Base-by-base conservation (phyloP, 1,140 invertebrate genomes). In the Episyrphus balteatus region DNA sequence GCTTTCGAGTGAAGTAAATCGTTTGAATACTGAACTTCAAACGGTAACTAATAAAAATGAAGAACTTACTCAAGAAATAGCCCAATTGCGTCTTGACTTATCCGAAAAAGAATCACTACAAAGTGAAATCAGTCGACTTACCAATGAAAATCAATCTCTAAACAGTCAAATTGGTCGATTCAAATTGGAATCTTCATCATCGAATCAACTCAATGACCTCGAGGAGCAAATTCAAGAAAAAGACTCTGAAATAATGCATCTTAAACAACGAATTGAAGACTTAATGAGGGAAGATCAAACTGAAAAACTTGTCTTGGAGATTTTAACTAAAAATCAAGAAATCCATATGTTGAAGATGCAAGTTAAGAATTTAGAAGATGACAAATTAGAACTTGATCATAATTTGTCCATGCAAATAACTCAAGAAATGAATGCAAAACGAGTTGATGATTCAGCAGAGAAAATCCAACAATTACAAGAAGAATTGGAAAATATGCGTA, bases 211-310 rank as follows among this genome's bases (percentile, higher is more conserved):
- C 21, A 26, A 3, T 26, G 54, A 61, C 30, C 50, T 56, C 15
- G 36, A 51, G 32, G 54, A 61, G 13, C 36, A 53, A 38, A 46
- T 73, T 37, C 51, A 61, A 50, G 52, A 70, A 15, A 62, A 62
- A 40, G 55, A 71, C 47, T 50, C 59, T 1, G 68, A 74, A 54
- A 73, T 66, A 49, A 54, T 58, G 30, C 52, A 60, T 18, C 51
- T 77, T 12, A 65, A 74, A 51, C 59, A 72, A 50, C 59, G 72
- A 48, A 66, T 66, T 48, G 52, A 64, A 15, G 57, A 67, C 40
- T 58, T 76, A 34, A 66, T 63, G 58, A 56, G 58, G 9, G 59
- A 66, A 49, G 61, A 62, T 40, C 61, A 71, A 51, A 69, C 66
- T 31, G 59, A 69, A 32, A 56, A 61, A 34, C 51, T 70, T 31